Percentiles rank a stretch among this genome's conserved stretches.
Conservation (phyloP, 2,888 invertebrate genomes). For the Dermolepida albohirtum region DNA sequence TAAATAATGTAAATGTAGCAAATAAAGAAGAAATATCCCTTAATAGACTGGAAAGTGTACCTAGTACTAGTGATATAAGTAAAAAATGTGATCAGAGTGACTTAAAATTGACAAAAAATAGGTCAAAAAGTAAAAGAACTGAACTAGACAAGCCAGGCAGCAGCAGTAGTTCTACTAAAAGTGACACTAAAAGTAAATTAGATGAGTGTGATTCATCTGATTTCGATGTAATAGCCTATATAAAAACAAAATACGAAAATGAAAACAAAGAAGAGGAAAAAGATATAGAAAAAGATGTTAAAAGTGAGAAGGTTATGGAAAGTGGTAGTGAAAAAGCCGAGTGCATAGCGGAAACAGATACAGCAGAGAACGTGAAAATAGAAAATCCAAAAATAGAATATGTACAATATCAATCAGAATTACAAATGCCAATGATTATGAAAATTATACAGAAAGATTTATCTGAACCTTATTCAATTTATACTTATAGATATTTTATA, state of each 20-base stretch:
- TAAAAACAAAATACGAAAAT: conserved; percentile 50
- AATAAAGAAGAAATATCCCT: conserved; percentile 25
- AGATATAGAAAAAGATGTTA: conserved; percentile 51
- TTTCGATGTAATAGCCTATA: conserved; percentile 49
- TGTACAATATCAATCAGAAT: conserved; percentile 91
- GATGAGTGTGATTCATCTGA: conserved; percentile 46
- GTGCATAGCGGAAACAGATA: conserved; percentile 35
- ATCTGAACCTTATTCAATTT: conserved; percentile 99
- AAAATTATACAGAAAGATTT: conserved; percentile 98
- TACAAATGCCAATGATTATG: conserved; percentile 99
- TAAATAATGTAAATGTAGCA: conserved; percentile 32
- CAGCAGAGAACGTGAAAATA: conserved; percentile 43
- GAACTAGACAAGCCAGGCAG: conserved; percentile 37
- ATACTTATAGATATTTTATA: conserved; percentile 99
- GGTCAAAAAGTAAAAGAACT: conserved; percentile 51
- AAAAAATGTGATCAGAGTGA: conserved; percentile 43
- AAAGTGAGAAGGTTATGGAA: conserved; percentile 40
- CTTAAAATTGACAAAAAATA: conserved; percentile 45
- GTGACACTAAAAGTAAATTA: conserved; percentile 30
- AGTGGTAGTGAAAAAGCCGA: conserved; percentile 27
- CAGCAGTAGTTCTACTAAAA: conserved; percentile 40
- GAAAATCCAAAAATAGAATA: conserved; percentile 65
- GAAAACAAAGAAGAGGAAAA: conserved; percentile 48
- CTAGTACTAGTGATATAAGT: conserved; percentile 41
- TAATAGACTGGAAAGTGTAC: conserved; percentile 30